Evolutionary conservation across 1,140 invertebrate genomes (phyloP).

Genomic region (Homarus americanus): DNA sequence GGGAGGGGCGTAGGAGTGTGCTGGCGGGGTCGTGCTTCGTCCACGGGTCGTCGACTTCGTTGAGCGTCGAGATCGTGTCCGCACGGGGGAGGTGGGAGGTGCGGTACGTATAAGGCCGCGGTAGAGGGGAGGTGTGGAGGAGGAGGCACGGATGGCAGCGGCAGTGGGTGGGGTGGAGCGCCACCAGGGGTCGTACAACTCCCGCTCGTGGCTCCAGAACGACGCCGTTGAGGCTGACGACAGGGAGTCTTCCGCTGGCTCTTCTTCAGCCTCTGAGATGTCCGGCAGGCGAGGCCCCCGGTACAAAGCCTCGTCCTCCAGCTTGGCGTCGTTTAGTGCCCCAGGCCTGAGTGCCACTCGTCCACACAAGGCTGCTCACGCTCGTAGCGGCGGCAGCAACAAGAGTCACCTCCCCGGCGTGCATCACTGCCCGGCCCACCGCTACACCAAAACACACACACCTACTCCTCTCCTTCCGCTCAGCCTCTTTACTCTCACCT

Average conservation of each 20-base stretch:
- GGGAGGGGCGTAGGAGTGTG: slow-evolving; percentile 21
- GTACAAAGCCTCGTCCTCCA: slow-evolving; percentile 40
- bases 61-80: slow-evolving; percentile 30
- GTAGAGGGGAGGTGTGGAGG: slow-evolving; percentile 62
- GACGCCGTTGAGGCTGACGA: slow-evolving; percentile 70
- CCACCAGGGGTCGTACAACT: slow-evolving; percentile 70
- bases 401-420: background rate
- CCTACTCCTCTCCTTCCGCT: background rate
- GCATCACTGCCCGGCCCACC: slow-evolving; percentile 51
- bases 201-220: slow-evolving; percentile 71
- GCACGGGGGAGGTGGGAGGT: slow-evolving; percentile 60
- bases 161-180: slow-evolving; percentile 62
- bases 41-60: slow-evolving; percentile 25
- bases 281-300: slow-evolving; percentile 66
- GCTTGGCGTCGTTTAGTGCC: background rate
- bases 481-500: background rate
- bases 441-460: background rate
- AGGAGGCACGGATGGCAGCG: slow-evolving; percentile 48
- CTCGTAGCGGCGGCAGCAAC: too few relatives aligned
- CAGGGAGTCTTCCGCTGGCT: slow-evolving; percentile 61
- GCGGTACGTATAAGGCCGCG: slow-evolving; percentile 66
- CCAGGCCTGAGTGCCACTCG: slow-evolving; percentile 12
- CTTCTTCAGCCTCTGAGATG: slow-evolving; percentile 68
- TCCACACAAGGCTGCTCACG: slow-evolving; percentile 32
- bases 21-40: slow-evolving; percentile 55